A percentile compares a stretch with the other conserved stretches of the same genome.
Conservation (phyloP, 2,113 vertebrate genomes). For the Polypterus senegalus region DNA sequence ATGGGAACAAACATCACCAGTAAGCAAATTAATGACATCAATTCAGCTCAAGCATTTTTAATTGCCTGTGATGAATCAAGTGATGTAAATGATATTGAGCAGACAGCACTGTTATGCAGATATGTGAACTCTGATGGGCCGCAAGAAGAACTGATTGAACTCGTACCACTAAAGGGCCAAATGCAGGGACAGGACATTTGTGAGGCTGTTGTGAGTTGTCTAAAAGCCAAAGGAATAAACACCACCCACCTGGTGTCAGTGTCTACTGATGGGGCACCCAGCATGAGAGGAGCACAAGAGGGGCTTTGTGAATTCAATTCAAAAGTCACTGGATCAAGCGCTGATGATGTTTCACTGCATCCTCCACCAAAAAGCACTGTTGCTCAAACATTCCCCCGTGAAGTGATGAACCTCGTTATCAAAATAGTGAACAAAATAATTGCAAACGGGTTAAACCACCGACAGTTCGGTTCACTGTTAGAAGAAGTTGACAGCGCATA, state of each 20-base stretch:
- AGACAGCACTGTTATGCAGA: conserved; percentile 13
- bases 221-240: conserved; percentile 18
- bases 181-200: conserved; percentile 13
- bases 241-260: conserved; percentile 21
- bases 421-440: conserved; percentile 20
- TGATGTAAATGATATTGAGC: conserved; percentile 17
- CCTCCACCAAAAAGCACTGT: conserved; percentile 16
- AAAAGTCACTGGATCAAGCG: conserved; percentile 17
- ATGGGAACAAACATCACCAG: conserved; percentile 23
- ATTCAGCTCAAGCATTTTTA: conserved; percentile 16
- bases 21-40: conserved; percentile 21
- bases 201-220: conserved; percentile 19
- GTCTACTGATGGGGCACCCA: conserved; percentile 21
- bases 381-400: conserved; percentile 12
- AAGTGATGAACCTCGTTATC: conserved; percentile 24
- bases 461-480: conserved; percentile 17
- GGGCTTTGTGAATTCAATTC: conserved; percentile 24
- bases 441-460: conserved; percentile 24
- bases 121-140: conserved; percentile 18
- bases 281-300: conserved; percentile 27
- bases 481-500: conserved; percentile 19
- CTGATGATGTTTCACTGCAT: conserved; percentile 24
- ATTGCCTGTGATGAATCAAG: conserved; percentile 17
- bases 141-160: conserved; percentile 15
- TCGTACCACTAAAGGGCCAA: conserved; percentile 4